A percentile compares a stretch with the other conserved stretches of the same genome.
Conservation (phyloP, 2,797 vertebrate genomes). For the Thaleichthys pacificus region DNA sequence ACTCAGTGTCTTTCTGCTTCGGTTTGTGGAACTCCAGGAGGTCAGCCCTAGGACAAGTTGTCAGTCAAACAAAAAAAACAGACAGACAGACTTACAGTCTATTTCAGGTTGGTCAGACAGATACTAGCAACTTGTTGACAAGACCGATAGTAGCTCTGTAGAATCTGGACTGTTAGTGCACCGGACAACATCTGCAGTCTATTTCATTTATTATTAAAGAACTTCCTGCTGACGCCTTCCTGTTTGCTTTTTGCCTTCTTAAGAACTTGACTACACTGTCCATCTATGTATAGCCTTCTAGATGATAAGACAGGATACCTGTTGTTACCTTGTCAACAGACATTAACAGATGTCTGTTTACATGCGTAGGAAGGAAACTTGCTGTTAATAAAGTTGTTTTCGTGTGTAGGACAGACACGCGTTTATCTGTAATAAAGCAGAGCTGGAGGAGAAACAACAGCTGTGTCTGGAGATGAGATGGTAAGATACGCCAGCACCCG, state of each 20-base stretch:
- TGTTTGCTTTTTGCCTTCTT: no score
- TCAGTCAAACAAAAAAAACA: not conserved
- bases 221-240: no score
- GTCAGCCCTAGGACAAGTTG: not conserved
- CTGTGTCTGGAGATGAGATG: conserved; percentile 15
- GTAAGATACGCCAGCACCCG: conserved; percentile 4
- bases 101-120: not conserved
- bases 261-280: no score
- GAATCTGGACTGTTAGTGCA: no score
- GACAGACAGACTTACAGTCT: not conserved
- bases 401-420: not conserved
- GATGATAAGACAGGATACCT: not conserved
- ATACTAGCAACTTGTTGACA: no score
- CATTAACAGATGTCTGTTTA: not conserved
- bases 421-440: conserved; percentile 6
- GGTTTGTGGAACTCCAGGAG: not conserved
- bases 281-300: not conserved
- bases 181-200: no score
- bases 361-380: not conserved
- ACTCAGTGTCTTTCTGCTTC: not conserved
- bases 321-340: not conserved
- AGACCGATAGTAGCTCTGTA: no score
- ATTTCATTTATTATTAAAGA: no score
- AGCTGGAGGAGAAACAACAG: conserved; percentile 16
- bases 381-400: conserved; percentile 14